Evolutionary conservation across 2,888 invertebrate genomes (phyloP).

Genomic region (Eugnorisma glareosa): DNA sequence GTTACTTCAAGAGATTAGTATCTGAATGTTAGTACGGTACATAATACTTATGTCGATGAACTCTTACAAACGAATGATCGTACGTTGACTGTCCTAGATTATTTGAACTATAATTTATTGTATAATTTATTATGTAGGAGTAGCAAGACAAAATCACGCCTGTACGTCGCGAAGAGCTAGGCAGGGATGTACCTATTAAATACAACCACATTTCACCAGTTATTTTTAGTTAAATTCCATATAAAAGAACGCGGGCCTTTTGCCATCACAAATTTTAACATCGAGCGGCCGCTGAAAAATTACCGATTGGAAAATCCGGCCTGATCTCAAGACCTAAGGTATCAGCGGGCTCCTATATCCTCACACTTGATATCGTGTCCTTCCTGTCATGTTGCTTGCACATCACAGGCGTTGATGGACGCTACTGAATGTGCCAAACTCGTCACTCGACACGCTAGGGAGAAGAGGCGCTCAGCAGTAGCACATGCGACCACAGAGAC

Average conservation of each 20-base stretch:
- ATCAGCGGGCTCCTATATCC: too few species aligned
- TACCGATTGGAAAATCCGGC: neutral
- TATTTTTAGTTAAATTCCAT: neutral
- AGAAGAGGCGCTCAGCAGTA: too few species aligned
- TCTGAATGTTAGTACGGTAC: conserved; percentile 42
- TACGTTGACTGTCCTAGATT: conserved; percentile 35
- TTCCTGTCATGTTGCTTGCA: too few species aligned
- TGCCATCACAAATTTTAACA: neutral
- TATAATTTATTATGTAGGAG: neutral
- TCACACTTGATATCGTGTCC: too few species aligned
- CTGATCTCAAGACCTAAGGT: neutral
- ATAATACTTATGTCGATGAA: conserved; percentile 45
- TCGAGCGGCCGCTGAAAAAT: neutral
- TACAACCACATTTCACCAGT: neutral
- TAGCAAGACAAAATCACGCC: too few species aligned
- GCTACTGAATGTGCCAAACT: too few species aligned
- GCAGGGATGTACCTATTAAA: neutral
- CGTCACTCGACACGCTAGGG: too few species aligned
- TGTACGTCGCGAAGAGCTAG: neutral
- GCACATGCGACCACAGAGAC: too few species aligned
- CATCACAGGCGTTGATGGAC: too few species aligned
- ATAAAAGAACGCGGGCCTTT: too few species aligned
- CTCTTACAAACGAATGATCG: conserved; percentile 29
- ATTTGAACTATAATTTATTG: neutral
- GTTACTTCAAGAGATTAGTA: conserved; percentile 26